phyloP scores from a whole-genome alignment of 2,888 invertebrate genomes.

The Tridacna crocea region DNA sequence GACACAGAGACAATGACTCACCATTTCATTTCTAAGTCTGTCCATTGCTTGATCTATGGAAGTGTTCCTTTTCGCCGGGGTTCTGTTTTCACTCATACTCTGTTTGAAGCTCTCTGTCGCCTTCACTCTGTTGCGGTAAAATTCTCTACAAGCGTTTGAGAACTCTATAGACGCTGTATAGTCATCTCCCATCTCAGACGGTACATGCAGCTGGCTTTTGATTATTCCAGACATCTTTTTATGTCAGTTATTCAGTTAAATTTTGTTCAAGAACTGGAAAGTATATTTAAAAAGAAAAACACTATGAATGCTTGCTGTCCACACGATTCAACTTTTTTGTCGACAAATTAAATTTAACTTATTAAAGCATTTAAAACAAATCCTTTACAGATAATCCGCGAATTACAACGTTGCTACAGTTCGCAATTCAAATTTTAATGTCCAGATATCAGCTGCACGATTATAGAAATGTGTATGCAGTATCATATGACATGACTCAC shows the following conservation, averaged over 20 bases:
- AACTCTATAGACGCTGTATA: constrained; percentile 77
- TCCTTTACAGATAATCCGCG: no score
- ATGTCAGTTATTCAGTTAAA: background rate
- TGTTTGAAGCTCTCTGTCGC: constrained; percentile 70
- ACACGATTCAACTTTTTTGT: background rate
- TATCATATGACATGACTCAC: constrained; percentile 14
- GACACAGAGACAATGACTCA: constrained; percentile 35
- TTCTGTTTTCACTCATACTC: constrained; percentile 40
- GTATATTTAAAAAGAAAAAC: background rate
- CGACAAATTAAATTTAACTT: no score
- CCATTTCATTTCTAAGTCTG: constrained; percentile 73
- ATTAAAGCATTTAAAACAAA: no score
- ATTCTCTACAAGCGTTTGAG: constrained; percentile 76
- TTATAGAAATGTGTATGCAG: background rate
- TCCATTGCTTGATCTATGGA: constrained; percentile 73
- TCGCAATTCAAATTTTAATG: background rate
- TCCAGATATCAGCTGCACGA: background rate
- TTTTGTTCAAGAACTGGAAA: background rate
- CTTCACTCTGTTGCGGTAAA: constrained; percentile 73
- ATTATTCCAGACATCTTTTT: constrained; percentile 21
- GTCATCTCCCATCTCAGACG: constrained; percentile 54
- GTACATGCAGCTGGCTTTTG: constrained; percentile 21
- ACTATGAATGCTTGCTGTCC: background rate
- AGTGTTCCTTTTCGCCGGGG: constrained; percentile 47
- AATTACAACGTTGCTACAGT: background rate